A percentile compares a stretch with the other conserved stretches of the same genome.
These are phyloP conservation scores for Clarias fuscus DNA, from an alignment of 2,797 vertebrate genomes.

Conservation along the genomic window DNA sequence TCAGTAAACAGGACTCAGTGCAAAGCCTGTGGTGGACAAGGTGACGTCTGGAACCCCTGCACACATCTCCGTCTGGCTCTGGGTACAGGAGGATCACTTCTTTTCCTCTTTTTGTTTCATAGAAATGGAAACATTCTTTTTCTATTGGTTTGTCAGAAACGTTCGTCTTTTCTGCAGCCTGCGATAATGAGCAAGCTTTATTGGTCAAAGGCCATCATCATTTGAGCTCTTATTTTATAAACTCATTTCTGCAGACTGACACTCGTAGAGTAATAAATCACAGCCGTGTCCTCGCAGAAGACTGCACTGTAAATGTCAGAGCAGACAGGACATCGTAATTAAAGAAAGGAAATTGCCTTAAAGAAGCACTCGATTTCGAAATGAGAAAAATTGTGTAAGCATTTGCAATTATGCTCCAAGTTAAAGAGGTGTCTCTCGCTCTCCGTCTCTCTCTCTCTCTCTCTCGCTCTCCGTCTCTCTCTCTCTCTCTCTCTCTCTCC, in stretches of 20 bases:
- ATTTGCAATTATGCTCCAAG: conserved; percentile 91
- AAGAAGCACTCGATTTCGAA: conserved; percentile 93
- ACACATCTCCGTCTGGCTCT: conserved; percentile 60
- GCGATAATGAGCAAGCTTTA: conserved; percentile 89
- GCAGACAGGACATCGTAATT: conserved; percentile 97
- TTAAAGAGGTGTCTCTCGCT: conserved; percentile 63
- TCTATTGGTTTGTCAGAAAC: conserved; percentile 87
- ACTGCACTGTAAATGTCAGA: conserved; percentile 97
- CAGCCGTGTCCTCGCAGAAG: conserved; percentile 85
- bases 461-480: conserved; percentile 55
- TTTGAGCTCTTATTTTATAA: conserved; percentile 95
- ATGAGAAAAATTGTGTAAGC: conserved; percentile 90
- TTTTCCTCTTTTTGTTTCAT: conserved; percentile 59
- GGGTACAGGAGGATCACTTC: conserved; percentile 64
- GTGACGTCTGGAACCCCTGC: conserved; percentile 58
- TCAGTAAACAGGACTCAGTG: conserved; percentile 51
- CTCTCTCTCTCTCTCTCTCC: background rate
- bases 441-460: conserved; percentile 58
- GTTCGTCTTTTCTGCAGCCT: conserved; percentile 87
- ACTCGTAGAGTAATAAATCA: conserved; percentile 96
- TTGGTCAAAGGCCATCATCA: conserved; percentile 94
- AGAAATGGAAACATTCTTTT: conserved; percentile 69
- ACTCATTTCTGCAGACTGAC: conserved; percentile 91
- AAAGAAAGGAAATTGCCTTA: conserved; percentile 96
- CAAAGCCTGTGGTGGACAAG: background rate